phyloP scores from a whole-genome alignment of 2,797 vertebrate genomes.

The Notolepis coatsorum region DNA sequence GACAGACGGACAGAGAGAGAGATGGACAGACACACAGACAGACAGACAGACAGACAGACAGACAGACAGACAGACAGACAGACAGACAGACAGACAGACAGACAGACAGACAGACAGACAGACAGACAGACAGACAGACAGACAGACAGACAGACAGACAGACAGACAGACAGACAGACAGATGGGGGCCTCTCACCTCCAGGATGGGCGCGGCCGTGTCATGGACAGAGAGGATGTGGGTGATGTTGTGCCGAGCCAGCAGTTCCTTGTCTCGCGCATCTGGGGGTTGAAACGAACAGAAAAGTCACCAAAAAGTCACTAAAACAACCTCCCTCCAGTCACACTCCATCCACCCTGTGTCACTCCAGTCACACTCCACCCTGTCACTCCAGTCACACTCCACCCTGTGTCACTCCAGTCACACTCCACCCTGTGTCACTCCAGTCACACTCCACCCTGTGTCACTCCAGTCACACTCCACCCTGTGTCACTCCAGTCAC shows the following conservation, averaged over 20 bases:
- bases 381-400: conserved; percentile 44
- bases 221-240: conserved; percentile 90
- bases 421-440: conserved; percentile 22
- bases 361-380: conserved; percentile 45
- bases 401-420: conserved; percentile 27
- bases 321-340: conserved; percentile 39
- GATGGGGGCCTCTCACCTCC: conserved; percentile 87
- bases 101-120: not conserved
- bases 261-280: conserved; percentile 88
- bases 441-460: too few relatives aligned
- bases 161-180: not conserved
- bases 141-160: not conserved
- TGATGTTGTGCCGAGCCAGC: conserved; percentile 86
- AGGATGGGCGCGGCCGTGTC: conserved; percentile 91
- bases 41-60: not conserved
- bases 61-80: not conserved
- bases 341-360: conserved; percentile 10
- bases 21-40: not conserved
- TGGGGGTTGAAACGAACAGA: conserved; percentile 53
- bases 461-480: conserved; percentile 45
- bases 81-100: not conserved
- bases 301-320: conserved; percentile 18
- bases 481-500: conserved; percentile 11
- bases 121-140: not conserved
- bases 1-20: not conserved